phyloP scores from a whole-genome alignment of 2,797 vertebrate genomes.

The Macroramphosus scolopax region DNA sequence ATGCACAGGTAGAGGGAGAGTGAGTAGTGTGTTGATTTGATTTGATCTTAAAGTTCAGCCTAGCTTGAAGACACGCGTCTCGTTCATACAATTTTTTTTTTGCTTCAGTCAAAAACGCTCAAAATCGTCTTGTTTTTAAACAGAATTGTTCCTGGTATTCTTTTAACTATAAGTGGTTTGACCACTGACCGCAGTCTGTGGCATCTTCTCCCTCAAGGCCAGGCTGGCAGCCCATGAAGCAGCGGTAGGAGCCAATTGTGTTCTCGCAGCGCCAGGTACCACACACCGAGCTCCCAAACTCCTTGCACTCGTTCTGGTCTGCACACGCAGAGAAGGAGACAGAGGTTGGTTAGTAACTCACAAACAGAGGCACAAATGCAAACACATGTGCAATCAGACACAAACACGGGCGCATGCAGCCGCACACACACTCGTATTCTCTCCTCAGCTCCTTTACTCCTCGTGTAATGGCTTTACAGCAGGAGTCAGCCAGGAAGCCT shows the following conservation, averaged over 20 bases:
- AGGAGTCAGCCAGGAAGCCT: constrained; percentile 61
- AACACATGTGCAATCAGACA: constrained; percentile 49
- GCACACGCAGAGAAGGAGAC: constrained; percentile 24
- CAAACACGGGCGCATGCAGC: not conserved
- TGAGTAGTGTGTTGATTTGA: constrained; percentile 14
- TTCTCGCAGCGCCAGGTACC: constrained; percentile 78
- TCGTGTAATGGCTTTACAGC: constrained; percentile 47
- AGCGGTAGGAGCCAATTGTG: constrained; percentile 76
- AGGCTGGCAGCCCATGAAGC: constrained; percentile 73
- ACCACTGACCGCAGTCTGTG: constrained; percentile 70
- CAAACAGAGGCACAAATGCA: constrained; percentile 49
- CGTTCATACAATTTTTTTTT: too few species aligned
- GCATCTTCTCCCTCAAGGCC: constrained; percentile 54
- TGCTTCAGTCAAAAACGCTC: constrained; percentile 9
- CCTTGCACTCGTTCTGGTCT: constrained; percentile 79
- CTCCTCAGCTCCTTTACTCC: constrained; percentile 42
- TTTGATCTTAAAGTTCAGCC: constrained; percentile 22
- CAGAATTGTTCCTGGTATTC: constrained; percentile 13
- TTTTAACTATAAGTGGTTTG: constrained; percentile 16
- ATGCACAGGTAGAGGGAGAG: constrained; percentile 9
- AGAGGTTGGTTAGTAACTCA: constrained; percentile 39
- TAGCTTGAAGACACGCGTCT: too few species aligned
- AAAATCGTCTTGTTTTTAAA: constrained; percentile 18
- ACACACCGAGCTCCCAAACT: constrained; percentile 72
- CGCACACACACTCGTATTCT: constrained; percentile 37